Base-by-base conservation (phyloP, 1,140 invertebrate species). In the Drosophila kurseongensis region DNA sequence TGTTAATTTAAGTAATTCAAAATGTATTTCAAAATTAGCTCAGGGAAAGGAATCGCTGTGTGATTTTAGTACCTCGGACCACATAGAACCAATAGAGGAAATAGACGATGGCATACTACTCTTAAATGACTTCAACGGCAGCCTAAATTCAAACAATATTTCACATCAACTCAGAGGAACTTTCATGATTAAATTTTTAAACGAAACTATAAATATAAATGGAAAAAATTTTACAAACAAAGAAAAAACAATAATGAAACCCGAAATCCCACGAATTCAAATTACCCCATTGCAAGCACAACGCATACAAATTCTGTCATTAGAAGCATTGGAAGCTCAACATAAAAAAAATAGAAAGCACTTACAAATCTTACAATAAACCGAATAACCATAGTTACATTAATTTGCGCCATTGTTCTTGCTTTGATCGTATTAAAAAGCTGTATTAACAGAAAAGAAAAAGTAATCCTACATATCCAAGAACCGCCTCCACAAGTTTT, bases 51-150 rank as follows among this genome's bases (percentile, higher is more conserved):
- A 59, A 51, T 8, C 35, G 47, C 13, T 57, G 13, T 51, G 55
- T 42, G 42, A 41, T 5, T 66, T 40, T 40, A 66, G 62, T 27
- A 66, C 50, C 29, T 23, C 62, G 27, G 54, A 42, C 13, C 52
- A 57, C 27, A 52, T 62, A 4, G 48, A 62, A 9, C n/a, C n/a
- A 35, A 51, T 32, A 51, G 48, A 51, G 0, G 48, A 51, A 32
- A 7, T 50, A 13, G 13, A 29, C 13, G 27, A 29, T 12, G 45
- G 10, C 23, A 13, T 47, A 36, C 16, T 54, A 40, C 36, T 54
- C 4, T 16, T 54, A 1, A 54, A 54, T 36, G 5, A 54, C 32
- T 54, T 40, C n/a, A 14, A 40, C 16, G 35, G 36, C 16, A 40
- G 23, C 13, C 10, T 50, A 50, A 32, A 14, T 6, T 12, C 41